Evolutionary conservation across 2,888 invertebrate genomes (phyloP).

Genomic region (Anodontia alba): DNA sequence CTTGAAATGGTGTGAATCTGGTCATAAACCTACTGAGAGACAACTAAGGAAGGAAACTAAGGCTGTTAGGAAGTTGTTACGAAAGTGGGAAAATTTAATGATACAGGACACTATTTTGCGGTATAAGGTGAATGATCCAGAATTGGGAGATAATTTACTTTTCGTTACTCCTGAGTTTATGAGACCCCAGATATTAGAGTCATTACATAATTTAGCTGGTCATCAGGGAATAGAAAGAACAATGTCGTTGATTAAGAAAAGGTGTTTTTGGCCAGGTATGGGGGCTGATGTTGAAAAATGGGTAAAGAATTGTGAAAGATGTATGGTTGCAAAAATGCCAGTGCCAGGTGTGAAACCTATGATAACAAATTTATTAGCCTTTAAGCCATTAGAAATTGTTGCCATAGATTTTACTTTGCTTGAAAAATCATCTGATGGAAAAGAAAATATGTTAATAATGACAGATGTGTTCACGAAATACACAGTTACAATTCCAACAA

Average conservation of each 20-base stretch:
- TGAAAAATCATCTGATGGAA: too few relatives aligned
- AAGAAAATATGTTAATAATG: too few relatives aligned
- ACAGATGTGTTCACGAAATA: too few relatives aligned
- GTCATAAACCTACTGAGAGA: conserved; percentile 9
- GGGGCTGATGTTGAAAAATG: conserved; percentile 4
- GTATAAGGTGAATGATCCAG: conserved; percentile 9
- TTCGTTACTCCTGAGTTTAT: conserved; percentile 10
- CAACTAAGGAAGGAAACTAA: conserved; percentile 4
- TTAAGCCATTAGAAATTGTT: conserved; percentile 3
- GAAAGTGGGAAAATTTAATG: conserved; percentile 10
- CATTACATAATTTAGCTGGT: conserved; percentile 1
- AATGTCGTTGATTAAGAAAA: not conserved
- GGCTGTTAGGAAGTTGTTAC: not conserved
- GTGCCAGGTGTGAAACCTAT: not conserved
- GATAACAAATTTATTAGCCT: conserved; percentile 1
- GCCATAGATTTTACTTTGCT: too few relatives aligned
- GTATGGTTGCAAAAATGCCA: conserved; percentile 38
- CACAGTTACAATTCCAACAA: too few relatives aligned
- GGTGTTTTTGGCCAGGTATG: conserved; percentile 47
- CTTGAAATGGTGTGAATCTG: not conserved
- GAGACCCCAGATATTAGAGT: not conserved
- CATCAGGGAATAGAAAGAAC: not conserved
- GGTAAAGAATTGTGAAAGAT: conserved; percentile 32
- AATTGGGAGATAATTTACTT: conserved; percentile 6
- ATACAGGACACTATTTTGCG: conserved; percentile 2